A percentile compares a stretch with the other conserved stretches of the same genome.
phyloP scores from a whole-genome alignment of 2,797 vertebrate species.

The Rhinichthys osculus region DNA sequence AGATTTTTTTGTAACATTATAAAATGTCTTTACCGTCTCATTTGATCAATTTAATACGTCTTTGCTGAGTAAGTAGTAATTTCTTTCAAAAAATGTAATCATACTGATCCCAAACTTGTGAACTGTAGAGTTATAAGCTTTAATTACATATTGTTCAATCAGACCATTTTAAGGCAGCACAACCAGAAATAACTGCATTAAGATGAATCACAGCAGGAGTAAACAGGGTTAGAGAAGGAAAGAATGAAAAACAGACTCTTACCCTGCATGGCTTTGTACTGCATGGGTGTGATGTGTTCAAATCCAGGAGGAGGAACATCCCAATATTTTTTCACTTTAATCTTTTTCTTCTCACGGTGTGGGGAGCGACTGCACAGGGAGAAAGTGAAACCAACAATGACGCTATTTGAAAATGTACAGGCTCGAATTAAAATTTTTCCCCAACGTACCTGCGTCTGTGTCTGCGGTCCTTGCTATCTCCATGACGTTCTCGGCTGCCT shows the following conservation, averaged over 20 bases:
- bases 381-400: background rate
- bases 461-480: constrained; percentile 88
- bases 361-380: constrained; percentile 83
- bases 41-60: background rate
- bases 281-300: constrained; percentile 86
- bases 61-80: background rate
- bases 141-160: background rate
- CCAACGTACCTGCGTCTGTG: constrained; percentile 80
- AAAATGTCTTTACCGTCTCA: background rate
- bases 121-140: background rate
- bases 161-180: background rate
- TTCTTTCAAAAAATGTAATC: background rate
- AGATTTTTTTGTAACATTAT: background rate
- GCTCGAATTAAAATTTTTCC: background rate
- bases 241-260: background rate
- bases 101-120: background rate
- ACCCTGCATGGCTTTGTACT: constrained; percentile 88
- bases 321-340: constrained; percentile 91
- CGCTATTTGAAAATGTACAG: background rate
- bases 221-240: background rate
- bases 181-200: background rate
- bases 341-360: constrained; percentile 94
- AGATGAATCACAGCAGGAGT: background rate
- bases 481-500: constrained; percentile 87
- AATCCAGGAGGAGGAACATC: constrained; percentile 84